Conservation (phyloP, 2,113 vertebrate species). For the Spea multiplicata region DNA sequence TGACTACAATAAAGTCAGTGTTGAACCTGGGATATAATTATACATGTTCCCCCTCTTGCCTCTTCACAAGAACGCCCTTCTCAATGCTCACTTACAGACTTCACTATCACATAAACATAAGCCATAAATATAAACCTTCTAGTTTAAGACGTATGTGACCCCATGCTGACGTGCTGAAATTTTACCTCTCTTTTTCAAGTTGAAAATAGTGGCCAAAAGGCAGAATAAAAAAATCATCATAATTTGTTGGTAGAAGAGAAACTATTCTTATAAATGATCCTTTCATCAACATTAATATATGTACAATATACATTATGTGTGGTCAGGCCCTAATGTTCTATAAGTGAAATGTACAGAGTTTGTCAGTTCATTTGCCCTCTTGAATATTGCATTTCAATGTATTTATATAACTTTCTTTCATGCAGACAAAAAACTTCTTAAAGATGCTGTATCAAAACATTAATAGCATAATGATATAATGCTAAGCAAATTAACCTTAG, state of each 20-base stretch:
- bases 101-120: conserved; percentile 10
- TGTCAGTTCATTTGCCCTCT: too few species aligned
- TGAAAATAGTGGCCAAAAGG: background rate
- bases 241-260: background rate
- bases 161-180: conserved; percentile 3
- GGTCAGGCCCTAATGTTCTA: background rate
- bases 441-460: too few species aligned
- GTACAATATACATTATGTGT: background rate
- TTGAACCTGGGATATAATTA: conserved; percentile 67
- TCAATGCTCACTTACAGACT: conserved; percentile 52
- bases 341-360: too few species aligned
- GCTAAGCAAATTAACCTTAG: too few species aligned
- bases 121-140: background rate
- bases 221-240: background rate
- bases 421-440: too few species aligned
- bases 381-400: too few species aligned
- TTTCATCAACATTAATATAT: background rate
- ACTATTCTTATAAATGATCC: background rate
- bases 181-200: background rate
- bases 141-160: background rate
- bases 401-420: too few species aligned
- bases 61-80: conserved; percentile 58
- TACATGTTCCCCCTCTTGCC: conserved; percentile 67
- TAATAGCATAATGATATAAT: too few species aligned
- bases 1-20: conserved; percentile 73